phyloP scores from a whole-genome alignment of 30 jellyfish, hydroid and myxozoan species.

The Nemopilema nomurai region DNA sequence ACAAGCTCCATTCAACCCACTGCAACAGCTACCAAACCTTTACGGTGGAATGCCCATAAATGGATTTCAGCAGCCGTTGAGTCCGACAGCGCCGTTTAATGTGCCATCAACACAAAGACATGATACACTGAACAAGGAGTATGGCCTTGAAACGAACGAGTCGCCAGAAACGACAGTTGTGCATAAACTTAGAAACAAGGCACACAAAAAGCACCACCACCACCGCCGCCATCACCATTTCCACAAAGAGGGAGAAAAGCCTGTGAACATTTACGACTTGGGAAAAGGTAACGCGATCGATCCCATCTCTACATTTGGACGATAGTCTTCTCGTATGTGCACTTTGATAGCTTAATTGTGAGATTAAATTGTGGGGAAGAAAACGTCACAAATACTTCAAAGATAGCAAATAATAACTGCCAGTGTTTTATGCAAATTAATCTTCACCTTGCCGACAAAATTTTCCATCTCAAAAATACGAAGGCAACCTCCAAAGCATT shows the following conservation, averaged over 20 bases:
- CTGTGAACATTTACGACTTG: conserved; percentile 36
- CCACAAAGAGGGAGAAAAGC: conserved; percentile 16
- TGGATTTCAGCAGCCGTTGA: conserved; percentile 24
- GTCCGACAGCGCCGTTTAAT: conserved; percentile 31
- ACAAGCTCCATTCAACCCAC: conserved; percentile 51
- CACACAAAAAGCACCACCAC: conserved; percentile 63
- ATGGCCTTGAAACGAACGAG: conserved; percentile 49
- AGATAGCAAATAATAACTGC: no score
- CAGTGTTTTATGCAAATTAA: no score
- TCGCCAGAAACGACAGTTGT: conserved; percentile 57
- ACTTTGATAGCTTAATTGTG: no score
- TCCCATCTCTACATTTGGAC: no score
- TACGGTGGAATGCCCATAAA: conserved; percentile 49
- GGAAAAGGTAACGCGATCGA: conserved; percentile 64
- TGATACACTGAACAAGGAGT: conserved; percentile 21
- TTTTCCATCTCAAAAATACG: no score
- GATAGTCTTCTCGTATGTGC: no score
- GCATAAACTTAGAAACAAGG: conserved; percentile 54
- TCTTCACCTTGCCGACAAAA: no score
- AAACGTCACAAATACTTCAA: no score
- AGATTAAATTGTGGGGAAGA: no score
- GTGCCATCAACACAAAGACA: conserved; percentile 60
- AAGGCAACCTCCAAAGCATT: no score
- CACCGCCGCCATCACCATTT: conserved; percentile 49
- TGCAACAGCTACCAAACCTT: conserved; percentile 27